These are phyloP conservation scores for Paguma larvata DNA, from an alignment of 2,797 vertebrate species.

Conservation along the genomic window DNA sequence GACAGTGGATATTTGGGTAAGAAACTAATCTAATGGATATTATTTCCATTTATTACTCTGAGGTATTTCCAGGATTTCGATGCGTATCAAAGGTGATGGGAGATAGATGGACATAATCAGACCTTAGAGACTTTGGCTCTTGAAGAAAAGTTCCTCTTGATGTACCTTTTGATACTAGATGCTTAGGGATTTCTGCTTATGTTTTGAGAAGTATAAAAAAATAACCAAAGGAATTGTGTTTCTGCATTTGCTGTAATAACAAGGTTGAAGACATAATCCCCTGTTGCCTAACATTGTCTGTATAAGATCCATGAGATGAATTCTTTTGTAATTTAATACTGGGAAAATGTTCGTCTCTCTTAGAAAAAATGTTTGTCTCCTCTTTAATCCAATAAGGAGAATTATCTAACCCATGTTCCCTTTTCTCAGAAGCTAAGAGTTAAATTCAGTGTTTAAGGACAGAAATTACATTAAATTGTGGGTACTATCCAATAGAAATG, in stretches of 20 bases:
- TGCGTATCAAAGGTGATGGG: not conserved
- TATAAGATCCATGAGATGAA: constrained; percentile 31
- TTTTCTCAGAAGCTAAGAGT: constrained; percentile 68
- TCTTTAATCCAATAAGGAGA: constrained; percentile 54
- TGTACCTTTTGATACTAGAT: not conserved
- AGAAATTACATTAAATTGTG: constrained; percentile 14
- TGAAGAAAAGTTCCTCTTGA: not conserved
- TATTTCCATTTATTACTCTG: not conserved
- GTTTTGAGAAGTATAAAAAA: constrained; percentile 11
- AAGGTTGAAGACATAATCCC: not conserved
- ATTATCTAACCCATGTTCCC: constrained; percentile 3
- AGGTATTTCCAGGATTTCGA: not conserved
- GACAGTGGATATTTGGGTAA: not conserved
- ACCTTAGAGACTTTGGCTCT: not conserved
- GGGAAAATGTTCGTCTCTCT: constrained; percentile 23
- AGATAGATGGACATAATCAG: not conserved
- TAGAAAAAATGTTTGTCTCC: constrained; percentile 21
- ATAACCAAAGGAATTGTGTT: not conserved
- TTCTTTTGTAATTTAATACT: constrained; percentile 36
- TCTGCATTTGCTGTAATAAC: constrained; percentile 24
- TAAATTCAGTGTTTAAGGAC: constrained; percentile 26
- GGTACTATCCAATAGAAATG: not conserved
- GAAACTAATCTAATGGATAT: not conserved
- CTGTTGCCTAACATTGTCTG: not conserved
- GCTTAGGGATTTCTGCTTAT: not conserved